These are phyloP conservation scores for Dryocosmus kuriphilus DNA, from an alignment of 2,888 invertebrate species.

Conservation along the genomic window DNA sequence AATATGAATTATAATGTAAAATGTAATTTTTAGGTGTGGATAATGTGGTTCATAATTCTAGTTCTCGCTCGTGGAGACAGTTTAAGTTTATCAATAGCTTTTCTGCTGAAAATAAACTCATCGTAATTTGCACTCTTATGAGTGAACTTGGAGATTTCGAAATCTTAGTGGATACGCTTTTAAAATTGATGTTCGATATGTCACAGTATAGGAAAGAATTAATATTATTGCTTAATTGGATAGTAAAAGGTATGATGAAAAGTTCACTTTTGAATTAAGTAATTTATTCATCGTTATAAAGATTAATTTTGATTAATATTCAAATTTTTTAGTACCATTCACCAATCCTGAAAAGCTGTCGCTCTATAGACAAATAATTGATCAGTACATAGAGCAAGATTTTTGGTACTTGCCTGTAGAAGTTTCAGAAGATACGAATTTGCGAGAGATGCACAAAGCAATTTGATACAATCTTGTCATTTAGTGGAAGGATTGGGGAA, in stretches of 20 bases:
- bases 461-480: constrained; percentile 84
- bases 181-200: constrained; percentile 80
- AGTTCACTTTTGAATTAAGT: constrained; percentile 50
- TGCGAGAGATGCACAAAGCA: constrained; percentile 80
- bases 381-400: constrained; percentile 66
- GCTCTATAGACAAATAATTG: constrained; percentile 68
- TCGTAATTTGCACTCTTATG: constrained; percentile 80
- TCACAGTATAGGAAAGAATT: constrained; percentile 81
- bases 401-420: constrained; percentile 70
- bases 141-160: constrained; percentile 80
- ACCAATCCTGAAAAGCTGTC: constrained; percentile 52
- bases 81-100: constrained; percentile 81
- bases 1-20: neutral
- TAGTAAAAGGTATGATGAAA: constrained; percentile 76
- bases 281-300: constrained; percentile 67
- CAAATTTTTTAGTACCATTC: constrained; percentile 56
- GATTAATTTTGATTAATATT: constrained; percentile 63
- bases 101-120: constrained; percentile 78
- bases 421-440: constrained; percentile 61
- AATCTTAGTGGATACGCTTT: constrained; percentile 82
- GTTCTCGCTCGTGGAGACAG: constrained; percentile 81
- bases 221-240: constrained; percentile 81
- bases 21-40: constrained; percentile 74
- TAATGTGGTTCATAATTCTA: constrained; percentile 69
- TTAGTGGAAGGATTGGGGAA: constrained; percentile 85